Base-by-base conservation (phyloP, 1,140 invertebrate genomes). In the Samia ricini region DNA sequence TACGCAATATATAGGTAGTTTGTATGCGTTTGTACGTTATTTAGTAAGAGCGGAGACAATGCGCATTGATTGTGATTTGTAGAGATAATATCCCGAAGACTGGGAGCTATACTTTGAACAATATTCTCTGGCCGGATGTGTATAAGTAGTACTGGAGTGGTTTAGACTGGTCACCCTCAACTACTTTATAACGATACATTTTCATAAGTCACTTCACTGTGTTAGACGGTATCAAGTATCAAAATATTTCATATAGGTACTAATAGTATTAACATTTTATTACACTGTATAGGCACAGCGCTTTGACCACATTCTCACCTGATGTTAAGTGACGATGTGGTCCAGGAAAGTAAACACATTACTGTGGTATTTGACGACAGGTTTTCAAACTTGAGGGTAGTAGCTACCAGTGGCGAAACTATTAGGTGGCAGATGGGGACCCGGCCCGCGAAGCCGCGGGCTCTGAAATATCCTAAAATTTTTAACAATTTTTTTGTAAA, bases 181-280 rank as follows among this genome's bases (percentile, higher is more conserved):
- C 79, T 81, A 73, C 65, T 71, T 81, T 60, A 70, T n/a, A 81
- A 81, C 77, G 71, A 82, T 78, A 66, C 79, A 71, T 62, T 83
- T 74, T 74, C 67, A 83, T 83, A 68, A 54, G 66, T 60, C 33
- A 18, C 60, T 42, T 22, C 49, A 12, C 24, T 42, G 56, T 36
- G 1, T 36, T 42, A 10, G 57, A 24, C 10, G 12, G 42, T 58
- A 58, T 58, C 19, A 19, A 22, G 48, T 59, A 18, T 59, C 57
- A 59, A 49, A 59, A 51, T 51, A 7, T 51, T 7, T 15, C 10
- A 19, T 21, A 22, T 51, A 22, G 10, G 1, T 22, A 51, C 50
- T 21, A 51, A 1, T 0, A 51, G 21, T 22, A 36, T 36, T 36
- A 36, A 36, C 15, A 36, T 36, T 36, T 36, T 36, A 15, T 36